Percentiles rank a stretch among this genome's conserved stretches.
These are phyloP conservation scores for Siniperca scherzeri DNA, from an alignment of 2,797 vertebrate species.

Conservation along the genomic window DNA sequence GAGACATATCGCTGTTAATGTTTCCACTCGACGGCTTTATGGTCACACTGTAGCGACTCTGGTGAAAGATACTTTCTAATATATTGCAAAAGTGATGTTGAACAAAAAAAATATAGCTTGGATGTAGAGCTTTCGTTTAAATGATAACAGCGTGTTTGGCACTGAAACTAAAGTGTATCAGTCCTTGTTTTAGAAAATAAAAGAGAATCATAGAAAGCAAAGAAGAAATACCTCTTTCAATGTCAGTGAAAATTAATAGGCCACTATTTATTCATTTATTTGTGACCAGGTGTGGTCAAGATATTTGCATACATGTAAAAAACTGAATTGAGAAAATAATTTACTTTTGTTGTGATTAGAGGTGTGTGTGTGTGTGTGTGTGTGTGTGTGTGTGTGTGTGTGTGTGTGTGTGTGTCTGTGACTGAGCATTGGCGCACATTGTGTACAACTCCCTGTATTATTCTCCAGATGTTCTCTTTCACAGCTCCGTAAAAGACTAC, in stretches of 20 bases:
- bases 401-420: slow-evolving; percentile 20
- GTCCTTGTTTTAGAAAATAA: slow-evolving; percentile 15
- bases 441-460: slow-evolving; percentile 56
- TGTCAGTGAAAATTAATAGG: neutral
- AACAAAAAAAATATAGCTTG: slow-evolving; percentile 50
- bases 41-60: slow-evolving; percentile 76
- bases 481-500: slow-evolving; percentile 58
- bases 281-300: neutral
- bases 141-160: slow-evolving; percentile 45
- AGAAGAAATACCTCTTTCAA: neutral
- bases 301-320: slow-evolving; percentile 17
- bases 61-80: slow-evolving; percentile 74
- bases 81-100: slow-evolving; percentile 78
- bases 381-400: slow-evolving; percentile 18
- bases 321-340: slow-evolving; percentile 16
- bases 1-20: slow-evolving; percentile 86
- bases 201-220: neutral
- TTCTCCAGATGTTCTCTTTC: slow-evolving; percentile 77
- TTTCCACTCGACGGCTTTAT: slow-evolving; percentile 84
- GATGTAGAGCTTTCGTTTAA: slow-evolving; percentile 54
- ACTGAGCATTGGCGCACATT: slow-evolving; percentile 20
- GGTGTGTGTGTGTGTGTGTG: too few species aligned
- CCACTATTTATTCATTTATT: neutral
- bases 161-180: slow-evolving; percentile 5
- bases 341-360: slow-evolving; percentile 15